Base-by-base conservation (phyloP, 2,113 vertebrate genomes). In the Siphamia tubifer region DNA sequence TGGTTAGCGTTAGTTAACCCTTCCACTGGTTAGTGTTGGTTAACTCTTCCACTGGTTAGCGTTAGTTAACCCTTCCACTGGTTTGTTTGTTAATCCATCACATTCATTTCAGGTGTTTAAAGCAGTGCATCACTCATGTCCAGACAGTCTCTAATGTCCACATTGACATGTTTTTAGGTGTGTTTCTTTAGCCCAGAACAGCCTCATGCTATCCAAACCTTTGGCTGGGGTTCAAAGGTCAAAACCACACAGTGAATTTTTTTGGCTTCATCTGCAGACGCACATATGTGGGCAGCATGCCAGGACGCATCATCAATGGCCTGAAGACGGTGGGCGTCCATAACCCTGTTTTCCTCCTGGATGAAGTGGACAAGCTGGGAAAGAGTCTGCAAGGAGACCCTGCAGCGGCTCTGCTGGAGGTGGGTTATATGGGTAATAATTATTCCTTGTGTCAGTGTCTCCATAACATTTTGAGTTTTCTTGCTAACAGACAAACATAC, bases 241-340 rank as follows among this genome's bases (percentile, higher is more conserved):
- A 40, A 2, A 13, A 58, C 48, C 6, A 19, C 0, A 38, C 10
- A 5, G 2, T 2, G 1, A 0, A 0, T 42, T 1, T 5, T 63
- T 1, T 4, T 58, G 13, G 2, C 19, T 8, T 0, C 66, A 16
- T 68, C 3, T 20, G 15, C 70, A 99, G 98, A 23, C 94, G 96
- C 11, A 99, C 96, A 5, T 99, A 98, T 0, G 97, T 99, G 0
- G 98, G 97, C 56, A 99, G 97, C 66, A 98, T 99, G 97, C 98
- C 98, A 0, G 97, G 98, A 1, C 94, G 97, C 24, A 98, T 99
- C 64, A 95, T 99, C 87, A 99, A 98, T 2, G 97, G 97, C 0
- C 81, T 99, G 77, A 99, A 97, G 91, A 96, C 92, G 0, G 96
- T 95, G 0, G 95, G 93, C 0, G 96, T 98, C 8, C 98, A 97